phyloP scores from a whole-genome alignment of 2,888 invertebrate species.

The Cistogaster globosa region DNA sequence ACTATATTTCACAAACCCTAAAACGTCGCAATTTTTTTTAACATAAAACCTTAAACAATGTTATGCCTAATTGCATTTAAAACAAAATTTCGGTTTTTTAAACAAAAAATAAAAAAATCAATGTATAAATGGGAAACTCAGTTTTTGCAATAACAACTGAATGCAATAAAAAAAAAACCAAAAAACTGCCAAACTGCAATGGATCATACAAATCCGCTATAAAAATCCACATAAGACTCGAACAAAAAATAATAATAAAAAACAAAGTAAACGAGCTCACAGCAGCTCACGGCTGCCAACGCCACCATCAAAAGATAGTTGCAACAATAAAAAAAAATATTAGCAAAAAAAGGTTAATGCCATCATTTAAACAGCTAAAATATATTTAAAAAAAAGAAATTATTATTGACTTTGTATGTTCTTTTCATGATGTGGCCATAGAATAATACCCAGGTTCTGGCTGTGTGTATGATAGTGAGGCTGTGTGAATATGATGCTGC shows the following conservation, averaged over 20 bases:
- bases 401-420: conserved; percentile 69
- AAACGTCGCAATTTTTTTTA: conserved; percentile 5
- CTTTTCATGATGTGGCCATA: conserved; percentile 52
- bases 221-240: conserved; percentile 73
- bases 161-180: conserved; percentile 6
- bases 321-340: conserved; percentile 47
- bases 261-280: conserved; percentile 34
- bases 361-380: conserved; percentile 66
- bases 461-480: conserved; percentile 9
- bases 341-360: conserved; percentile 64
- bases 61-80: conserved; percentile 56
- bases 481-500: conserved; percentile 63
- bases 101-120: conserved; percentile 14
- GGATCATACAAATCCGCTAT: conserved; percentile 81
- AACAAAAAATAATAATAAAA: conserved; percentile 32
- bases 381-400: conserved; percentile 58
- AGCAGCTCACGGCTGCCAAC: conserved; percentile 39
- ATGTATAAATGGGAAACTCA: conserved; percentile 32
- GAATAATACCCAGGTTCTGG: conserved; percentile 15
- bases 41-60: conserved; percentile 52
- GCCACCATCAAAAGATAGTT: conserved; percentile 54
- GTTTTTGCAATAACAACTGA: conserved; percentile 16
- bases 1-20: background rate
- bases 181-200: conserved; percentile 77
- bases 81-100: conserved; percentile 25